These are phyloP conservation scores for Panorpa germanica DNA, from an alignment of 2,888 invertebrate genomes.

Conservation along the genomic window DNA sequence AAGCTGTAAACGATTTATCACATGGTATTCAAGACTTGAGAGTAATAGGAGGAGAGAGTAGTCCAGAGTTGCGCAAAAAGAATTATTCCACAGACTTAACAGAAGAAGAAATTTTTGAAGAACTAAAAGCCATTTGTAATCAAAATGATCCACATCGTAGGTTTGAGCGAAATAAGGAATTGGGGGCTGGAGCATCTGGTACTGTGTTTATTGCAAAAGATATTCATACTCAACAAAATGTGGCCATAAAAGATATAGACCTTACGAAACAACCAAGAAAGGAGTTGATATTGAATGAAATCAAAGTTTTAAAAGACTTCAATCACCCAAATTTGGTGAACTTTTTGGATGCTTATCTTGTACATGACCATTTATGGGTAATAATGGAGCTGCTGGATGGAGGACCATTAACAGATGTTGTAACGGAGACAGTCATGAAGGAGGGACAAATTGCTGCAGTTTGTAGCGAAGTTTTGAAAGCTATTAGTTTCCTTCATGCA, in stretches of 20 bases:
- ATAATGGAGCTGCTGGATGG: slow-evolving; percentile 92
- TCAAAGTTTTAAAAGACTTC: slow-evolving; percentile 77
- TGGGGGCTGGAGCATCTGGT: slow-evolving; percentile 86
- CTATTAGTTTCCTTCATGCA: slow-evolving; percentile 74
- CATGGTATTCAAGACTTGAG: slow-evolving; percentile 27
- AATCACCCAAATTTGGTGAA: slow-evolving; percentile 91
- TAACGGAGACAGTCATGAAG: slow-evolving; percentile 92
- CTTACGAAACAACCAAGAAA: slow-evolving; percentile 88
- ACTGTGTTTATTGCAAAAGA: slow-evolving; percentile 83
- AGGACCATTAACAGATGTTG: slow-evolving; percentile 91
- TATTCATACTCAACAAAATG: slow-evolving; percentile 46
- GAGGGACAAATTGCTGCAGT: slow-evolving; percentile 94
- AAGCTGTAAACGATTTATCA: slow-evolving; percentile 22
- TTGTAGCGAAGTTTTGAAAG: slow-evolving; percentile 73
- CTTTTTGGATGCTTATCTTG: slow-evolving; percentile 83
- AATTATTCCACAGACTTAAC: too few relatives aligned
- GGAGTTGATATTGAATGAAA: slow-evolving; percentile 89
- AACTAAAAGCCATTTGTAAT: slow-evolving; percentile 62
- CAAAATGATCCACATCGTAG: slow-evolving; percentile 61
- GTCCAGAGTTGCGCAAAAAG: slow-evolving; percentile 36
- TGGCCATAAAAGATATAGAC: slow-evolving; percentile 94
- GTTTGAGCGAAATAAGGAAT: slow-evolving; percentile 65
- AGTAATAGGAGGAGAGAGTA: slow-evolving; percentile 19
- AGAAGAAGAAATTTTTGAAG: slow-evolving; percentile 41
- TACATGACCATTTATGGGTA: slow-evolving; percentile 86